Percentiles rank a stretch among this genome's conserved stretches.
These are phyloP conservation scores for Apostichopus californicus DNA, from an alignment of 35 echinoderm and acorn worm genomes.

Conservation along the genomic window DNA sequence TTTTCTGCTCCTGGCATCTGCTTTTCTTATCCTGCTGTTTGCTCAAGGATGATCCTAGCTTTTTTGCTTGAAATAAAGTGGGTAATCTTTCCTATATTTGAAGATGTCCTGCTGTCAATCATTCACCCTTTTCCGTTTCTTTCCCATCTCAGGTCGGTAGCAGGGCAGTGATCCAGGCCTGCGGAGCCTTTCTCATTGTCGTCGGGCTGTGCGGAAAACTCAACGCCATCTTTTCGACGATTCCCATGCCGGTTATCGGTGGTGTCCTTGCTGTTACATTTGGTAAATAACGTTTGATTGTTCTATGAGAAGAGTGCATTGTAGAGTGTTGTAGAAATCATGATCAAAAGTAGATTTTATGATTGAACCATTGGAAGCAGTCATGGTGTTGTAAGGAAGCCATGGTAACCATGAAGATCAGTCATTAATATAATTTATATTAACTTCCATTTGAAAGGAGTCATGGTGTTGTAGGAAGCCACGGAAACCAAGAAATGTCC, in stretches of 20 bases:
- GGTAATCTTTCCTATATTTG: too few relatives aligned
- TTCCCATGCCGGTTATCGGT: slow-evolving; percentile 84
- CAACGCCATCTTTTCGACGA: slow-evolving; percentile 79
- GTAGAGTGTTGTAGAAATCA: background rate
- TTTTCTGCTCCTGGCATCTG: too few relatives aligned
- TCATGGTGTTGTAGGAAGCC: too few relatives aligned
- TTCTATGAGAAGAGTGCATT: background rate
- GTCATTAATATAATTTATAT: too few relatives aligned
- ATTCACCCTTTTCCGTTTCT: background rate
- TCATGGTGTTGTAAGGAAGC: too few relatives aligned
- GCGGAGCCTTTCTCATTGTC: slow-evolving; percentile 65
- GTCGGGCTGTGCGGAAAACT: slow-evolving; percentile 80
- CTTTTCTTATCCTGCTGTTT: too few relatives aligned
- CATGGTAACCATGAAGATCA: too few relatives aligned
- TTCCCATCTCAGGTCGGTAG: slow-evolving; percentile 75
- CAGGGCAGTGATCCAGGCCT: slow-evolving; percentile 72
- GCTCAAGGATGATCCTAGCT: too few relatives aligned
- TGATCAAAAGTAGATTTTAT: background rate
- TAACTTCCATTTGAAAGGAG: too few relatives aligned
- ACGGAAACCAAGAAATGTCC: too few relatives aligned
- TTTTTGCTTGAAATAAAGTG: too few relatives aligned
- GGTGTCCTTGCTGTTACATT: slow-evolving; percentile 86
- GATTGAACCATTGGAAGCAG: background rate
- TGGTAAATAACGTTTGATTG: slow-evolving; percentile 49
- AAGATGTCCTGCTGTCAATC: too few relatives aligned